Evolutionary conservation across 1,140 invertebrate genomes (phyloP).

Genomic region (Nomia melanderi): DNA sequence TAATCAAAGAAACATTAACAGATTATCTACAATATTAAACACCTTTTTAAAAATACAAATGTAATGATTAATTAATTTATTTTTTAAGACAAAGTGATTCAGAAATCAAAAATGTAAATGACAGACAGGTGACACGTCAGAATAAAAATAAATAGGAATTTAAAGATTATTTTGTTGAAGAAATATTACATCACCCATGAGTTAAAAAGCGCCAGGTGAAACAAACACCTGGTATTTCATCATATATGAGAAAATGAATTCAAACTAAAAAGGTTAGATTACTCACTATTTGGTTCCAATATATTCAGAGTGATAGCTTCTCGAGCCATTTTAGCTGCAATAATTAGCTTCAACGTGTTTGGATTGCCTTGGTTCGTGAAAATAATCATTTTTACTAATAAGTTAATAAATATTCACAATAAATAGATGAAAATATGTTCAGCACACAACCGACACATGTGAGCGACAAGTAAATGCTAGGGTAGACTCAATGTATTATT

Average conservation of each 20-base stretch:
- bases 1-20: background rate
- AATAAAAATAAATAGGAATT: constrained; percentile 23
- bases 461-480: constrained; percentile 61
- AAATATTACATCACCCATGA: constrained; percentile 3
- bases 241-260: constrained; percentile 1
- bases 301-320: constrained; percentile 81
- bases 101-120: background rate
- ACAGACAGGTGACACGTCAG: constrained; percentile 19
- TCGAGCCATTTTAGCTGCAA: constrained; percentile 84
- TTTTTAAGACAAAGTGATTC: background rate
- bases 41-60: background rate
- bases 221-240: constrained; percentile 11
- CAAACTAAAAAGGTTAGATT: constrained; percentile 50
- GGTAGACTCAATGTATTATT: too few relatives aligned
- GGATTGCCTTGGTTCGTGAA: constrained; percentile 88
- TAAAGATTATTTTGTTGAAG: background rate
- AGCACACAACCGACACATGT: constrained; percentile 69
- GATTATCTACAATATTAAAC: background rate
- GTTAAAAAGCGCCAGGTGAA: constrained; percentile 18
- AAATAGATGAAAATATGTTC: constrained; percentile 74
- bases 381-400: constrained; percentile 83
- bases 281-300: constrained; percentile 82
- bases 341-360: constrained; percentile 85
- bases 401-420: constrained; percentile 76
- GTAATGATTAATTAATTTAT: background rate